Evolutionary conservation across 37 sponge, comb jelly and placozoan species (phyloP).

Genomic region (Spongia lamella): DNA sequence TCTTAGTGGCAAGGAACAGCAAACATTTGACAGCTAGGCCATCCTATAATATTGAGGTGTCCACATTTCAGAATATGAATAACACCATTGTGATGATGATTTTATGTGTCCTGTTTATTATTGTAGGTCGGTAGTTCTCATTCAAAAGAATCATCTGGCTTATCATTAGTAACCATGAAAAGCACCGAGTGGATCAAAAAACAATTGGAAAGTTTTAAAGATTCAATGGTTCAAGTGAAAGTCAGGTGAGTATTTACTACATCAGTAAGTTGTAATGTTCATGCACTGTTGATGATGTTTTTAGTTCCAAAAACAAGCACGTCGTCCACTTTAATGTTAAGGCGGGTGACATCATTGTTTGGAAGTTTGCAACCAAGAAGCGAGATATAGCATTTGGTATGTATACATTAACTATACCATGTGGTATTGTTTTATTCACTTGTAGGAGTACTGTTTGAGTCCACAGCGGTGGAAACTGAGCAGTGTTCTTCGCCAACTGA

Average conservation of each 20-base stretch:
- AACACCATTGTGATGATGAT: too few relatives aligned
- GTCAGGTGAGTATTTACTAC: not conserved
- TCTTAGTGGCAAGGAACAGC: too few relatives aligned
- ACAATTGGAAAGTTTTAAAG: conserved; percentile 32
- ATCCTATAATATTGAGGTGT: too few relatives aligned
- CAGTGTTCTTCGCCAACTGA: conserved; percentile 43
- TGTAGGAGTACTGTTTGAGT: conserved; percentile 78
- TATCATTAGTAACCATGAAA: conserved; percentile 35
- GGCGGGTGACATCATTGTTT: conserved; percentile 83
- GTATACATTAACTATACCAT: conserved; percentile 7
- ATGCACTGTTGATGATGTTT: conserved; percentile 4
- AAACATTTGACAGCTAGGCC: too few relatives aligned
- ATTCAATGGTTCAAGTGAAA: conserved; percentile 22
- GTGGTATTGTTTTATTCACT: not conserved
- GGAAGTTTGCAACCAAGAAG: conserved; percentile 96
- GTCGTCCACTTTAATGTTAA: conserved; percentile 94
- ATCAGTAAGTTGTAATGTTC: not conserved
- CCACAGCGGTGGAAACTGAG: conserved; percentile 74
- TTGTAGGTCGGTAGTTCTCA: too few relatives aligned
- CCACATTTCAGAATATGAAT: too few relatives aligned
- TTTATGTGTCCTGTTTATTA: too few relatives aligned
- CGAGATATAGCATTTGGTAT: conserved; percentile 90
- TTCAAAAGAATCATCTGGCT: too few relatives aligned
- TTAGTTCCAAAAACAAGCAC: conserved; percentile 86
- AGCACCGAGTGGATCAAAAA: conserved; percentile 84